Base-by-base conservation (phyloP, 2,113 vertebrate genomes). In the Neolamprologus ventralis region DNA sequence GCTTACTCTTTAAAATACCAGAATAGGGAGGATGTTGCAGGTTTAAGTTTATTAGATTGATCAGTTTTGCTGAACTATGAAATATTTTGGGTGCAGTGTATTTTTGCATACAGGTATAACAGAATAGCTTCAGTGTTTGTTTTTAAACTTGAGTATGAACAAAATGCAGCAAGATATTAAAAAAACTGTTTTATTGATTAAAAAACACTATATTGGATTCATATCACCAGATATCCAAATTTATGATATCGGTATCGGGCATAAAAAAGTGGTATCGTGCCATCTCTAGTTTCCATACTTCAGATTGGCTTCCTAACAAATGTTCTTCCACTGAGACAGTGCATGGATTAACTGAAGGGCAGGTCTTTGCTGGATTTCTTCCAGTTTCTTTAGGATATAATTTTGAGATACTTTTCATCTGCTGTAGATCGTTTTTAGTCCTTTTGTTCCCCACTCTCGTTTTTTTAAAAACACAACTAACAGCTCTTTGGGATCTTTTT, bases 361-460 rank as follows among this genome's bases (percentile, higher is more conserved):
- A 68, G 5, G 63, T 23, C 65, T 71, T 71, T 42, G 35, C 12
- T 14, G 65, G n/a, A 40, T 71, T 23, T 68, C 37, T 71, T 42
- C 35, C n/a, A 40, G 12, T 68, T 68, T 71, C 1, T 42, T 42
- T 42, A 45, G 21, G 37, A 73, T 42, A 45, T 45, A 42, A 45
- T 42, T 73, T 45, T 42, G n/a, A 45, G 65, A 73, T 73, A 26
- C 5, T 73, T 3, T 45, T 45, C 37, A 17, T 26, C 21, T 7
- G 37, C 8, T 73, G 37, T 2, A 3, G 65, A 26, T 73, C 0
- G 0, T 68, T 9, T 68, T 40, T 21, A 40, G 19, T 68, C 19
- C 7, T 21, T 68, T 68, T 68, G 35, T 68, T 0, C 4, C 35
- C 35, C 7, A 3, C 19, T 40, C 37, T 26, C 1, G 5, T 13